Percentiles rank a stretch among this genome's conserved stretches.
phyloP scores from a whole-genome alignment of 2,888 invertebrate species.

The Latheticus oryzae region DNA sequence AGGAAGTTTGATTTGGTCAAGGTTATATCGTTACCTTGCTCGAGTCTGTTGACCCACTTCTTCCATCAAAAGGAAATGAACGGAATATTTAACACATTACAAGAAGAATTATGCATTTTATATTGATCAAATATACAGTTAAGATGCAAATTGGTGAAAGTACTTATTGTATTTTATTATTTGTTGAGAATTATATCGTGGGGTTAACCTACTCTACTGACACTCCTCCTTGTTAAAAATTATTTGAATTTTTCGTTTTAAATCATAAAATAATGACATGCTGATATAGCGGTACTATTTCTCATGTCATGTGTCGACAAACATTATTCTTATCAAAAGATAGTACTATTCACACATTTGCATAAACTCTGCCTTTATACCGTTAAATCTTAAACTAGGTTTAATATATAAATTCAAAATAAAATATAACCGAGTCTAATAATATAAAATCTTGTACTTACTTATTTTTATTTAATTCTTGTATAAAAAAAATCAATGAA shows the following conservation, averaged over 20 bases:
- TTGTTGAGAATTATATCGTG: slow-evolving; percentile 18
- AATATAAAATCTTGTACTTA: too few species aligned
- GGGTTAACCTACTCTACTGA: slow-evolving; percentile 36
- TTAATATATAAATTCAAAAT: too few species aligned
- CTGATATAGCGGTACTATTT: too few species aligned
- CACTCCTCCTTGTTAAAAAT: too few species aligned
- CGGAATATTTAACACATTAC: slow-evolving; percentile 10
- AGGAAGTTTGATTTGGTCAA: slow-evolving; percentile 49
- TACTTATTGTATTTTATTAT: slow-evolving; percentile 11
- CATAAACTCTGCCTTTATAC: background rate
- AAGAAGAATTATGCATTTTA: background rate
- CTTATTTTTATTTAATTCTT: too few species aligned
- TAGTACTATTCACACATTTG: background rate
- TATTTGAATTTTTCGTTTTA: too few species aligned
- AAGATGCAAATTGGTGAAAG: slow-evolving; percentile 8
- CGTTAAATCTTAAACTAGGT: too few species aligned
- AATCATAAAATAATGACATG: too few species aligned
- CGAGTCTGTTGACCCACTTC: slow-evolving; percentile 52
- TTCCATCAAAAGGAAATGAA: slow-evolving; percentile 24
- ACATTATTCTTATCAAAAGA: background rate
- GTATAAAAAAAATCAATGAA: too few species aligned
- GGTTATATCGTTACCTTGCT: slow-evolving; percentile 56
- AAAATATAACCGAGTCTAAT: too few species aligned
- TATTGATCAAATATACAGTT: background rate
- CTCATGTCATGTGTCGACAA: too few species aligned